Evolutionary conservation across 2,113 vertebrate species (phyloP).

Genomic region (Ochotona curzoniae): DNA sequence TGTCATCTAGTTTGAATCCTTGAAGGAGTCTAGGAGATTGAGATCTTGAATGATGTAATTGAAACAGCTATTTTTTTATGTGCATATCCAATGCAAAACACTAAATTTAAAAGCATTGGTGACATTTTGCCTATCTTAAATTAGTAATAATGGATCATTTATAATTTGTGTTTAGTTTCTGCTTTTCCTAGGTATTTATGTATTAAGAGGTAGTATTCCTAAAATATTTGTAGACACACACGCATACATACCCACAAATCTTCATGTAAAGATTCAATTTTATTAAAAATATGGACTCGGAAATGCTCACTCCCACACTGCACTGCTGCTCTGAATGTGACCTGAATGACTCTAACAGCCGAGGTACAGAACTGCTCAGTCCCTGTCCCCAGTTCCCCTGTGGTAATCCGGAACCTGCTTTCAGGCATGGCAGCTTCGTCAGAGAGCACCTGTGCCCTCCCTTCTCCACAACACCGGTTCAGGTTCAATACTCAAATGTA

Average conservation of each 20-base stretch:
- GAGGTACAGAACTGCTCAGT: background rate
- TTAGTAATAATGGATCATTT: constrained; percentile 10
- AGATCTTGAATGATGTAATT: constrained; percentile 11
- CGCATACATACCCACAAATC: background rate
- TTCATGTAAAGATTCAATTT: constrained; percentile 28
- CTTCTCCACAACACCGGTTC: background rate
- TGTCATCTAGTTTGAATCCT: constrained; percentile 16
- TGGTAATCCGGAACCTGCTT: background rate
- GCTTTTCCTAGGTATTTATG: background rate
- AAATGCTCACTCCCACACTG: background rate
- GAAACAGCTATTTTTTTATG: constrained; percentile 49
- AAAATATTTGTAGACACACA: background rate
- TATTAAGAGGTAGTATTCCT: background rate
- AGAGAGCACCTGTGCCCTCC: background rate
- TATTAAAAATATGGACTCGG: background rate
- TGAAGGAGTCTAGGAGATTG: background rate
- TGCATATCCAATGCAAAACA: background rate
- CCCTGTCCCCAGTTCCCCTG: background rate
- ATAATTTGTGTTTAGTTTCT: constrained; percentile 26
- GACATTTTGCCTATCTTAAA: constrained; percentile 34
- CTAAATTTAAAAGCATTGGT: background rate
- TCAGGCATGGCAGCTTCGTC: background rate
- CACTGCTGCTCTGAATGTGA: background rate
- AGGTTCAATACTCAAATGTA: background rate
- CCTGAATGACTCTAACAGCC: background rate